Evolutionary conservation across 2,888 invertebrate genomes (phyloP).

Genomic region (Priocnemis perturbator): DNA sequence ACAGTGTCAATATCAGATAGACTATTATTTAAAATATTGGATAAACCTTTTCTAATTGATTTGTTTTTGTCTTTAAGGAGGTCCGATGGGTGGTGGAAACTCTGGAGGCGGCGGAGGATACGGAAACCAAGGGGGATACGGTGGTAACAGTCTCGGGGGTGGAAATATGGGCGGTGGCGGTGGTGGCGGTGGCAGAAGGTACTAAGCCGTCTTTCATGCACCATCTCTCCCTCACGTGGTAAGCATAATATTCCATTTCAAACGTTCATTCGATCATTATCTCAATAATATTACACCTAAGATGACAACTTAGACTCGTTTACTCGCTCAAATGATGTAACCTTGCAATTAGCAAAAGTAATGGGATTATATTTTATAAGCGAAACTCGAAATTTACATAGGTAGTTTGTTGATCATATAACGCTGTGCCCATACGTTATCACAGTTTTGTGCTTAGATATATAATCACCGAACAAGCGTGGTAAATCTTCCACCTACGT

Average conservation of each 20-base stretch:
- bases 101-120: slow-evolving; percentile 76
- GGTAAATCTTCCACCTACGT: no score
- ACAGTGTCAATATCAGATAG: neutral
- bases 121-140: slow-evolving; percentile 74
- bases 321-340: neutral
- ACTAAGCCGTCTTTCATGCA: slow-evolving; percentile 57
- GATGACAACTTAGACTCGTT: neutral
- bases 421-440: no score
- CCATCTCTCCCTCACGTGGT: slow-evolving; percentile 63
- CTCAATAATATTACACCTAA: no score
- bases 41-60: slow-evolving; percentile 16
- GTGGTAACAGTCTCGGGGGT: slow-evolving; percentile 73
- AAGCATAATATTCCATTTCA: slow-evolving; percentile 48
- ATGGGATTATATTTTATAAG: no score
- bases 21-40: neutral
- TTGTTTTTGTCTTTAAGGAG: slow-evolving; percentile 37
- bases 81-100: slow-evolving; percentile 67
- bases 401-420: no score
- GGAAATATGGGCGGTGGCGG: slow-evolving; percentile 74
- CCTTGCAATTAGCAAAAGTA: no score
- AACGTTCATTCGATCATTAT: no score
- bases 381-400: no score
- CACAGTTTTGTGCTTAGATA: no score
- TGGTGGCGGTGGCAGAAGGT: slow-evolving; percentile 71
- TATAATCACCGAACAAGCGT: no score